phyloP scores from a whole-genome alignment of 2,113 vertebrate genomes.

The Hipposideros armiger region DNA sequence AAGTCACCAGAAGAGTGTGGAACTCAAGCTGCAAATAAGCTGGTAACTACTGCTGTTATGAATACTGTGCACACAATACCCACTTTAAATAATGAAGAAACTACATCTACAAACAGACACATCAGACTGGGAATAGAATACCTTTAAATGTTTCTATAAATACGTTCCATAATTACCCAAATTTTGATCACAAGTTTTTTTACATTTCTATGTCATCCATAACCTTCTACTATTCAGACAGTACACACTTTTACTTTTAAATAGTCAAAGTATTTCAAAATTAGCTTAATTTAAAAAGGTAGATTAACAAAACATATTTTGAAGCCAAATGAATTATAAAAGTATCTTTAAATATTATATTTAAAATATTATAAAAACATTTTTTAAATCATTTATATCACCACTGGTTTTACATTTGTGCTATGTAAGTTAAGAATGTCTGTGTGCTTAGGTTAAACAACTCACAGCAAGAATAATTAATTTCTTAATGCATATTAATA shows the following conservation, averaged over 20 bases:
- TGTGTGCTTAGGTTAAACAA: neutral
- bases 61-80: neutral
- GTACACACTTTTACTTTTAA: neutral
- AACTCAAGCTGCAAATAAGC: slow-evolving; percentile 41
- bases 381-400: neutral
- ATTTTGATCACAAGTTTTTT: slow-evolving; percentile 24
- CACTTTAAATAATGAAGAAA: slow-evolving; percentile 56
- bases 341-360: neutral
- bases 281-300: neutral
- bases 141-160: slow-evolving; percentile 23
- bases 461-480: neutral
- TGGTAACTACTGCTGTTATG: slow-evolving; percentile 27
- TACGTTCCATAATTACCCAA: neutral
- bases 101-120: neutral
- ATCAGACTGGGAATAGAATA: neutral
- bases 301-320: neutral
- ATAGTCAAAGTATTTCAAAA: neutral
- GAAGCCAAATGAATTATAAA: neutral
- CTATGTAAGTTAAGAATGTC: neutral
- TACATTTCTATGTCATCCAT: neutral
- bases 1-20: slow-evolving; percentile 17
- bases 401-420: slow-evolving; percentile 26
- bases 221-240: neutral
- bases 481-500: neutral
- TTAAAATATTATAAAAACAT: neutral